phyloP scores from a whole-genome alignment of 2,797 vertebrate genomes.

The Megaceryle alcyon region DNA sequence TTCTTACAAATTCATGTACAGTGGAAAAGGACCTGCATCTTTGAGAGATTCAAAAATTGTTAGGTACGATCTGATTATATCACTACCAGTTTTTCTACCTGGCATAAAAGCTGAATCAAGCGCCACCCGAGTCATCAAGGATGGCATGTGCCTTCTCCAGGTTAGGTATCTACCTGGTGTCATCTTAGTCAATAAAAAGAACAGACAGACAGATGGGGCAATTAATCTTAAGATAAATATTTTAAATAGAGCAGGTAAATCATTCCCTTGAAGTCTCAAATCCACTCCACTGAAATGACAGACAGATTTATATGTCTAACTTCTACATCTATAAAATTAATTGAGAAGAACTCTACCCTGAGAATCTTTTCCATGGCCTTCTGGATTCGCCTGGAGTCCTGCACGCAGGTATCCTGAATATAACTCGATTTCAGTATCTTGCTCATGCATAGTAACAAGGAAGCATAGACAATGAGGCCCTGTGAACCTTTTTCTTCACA shows the following conservation, averaged over 20 bases:
- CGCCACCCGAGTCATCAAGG: neutral
- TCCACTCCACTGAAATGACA: neutral
- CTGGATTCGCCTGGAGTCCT: neutral
- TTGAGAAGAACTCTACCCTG: neutral
- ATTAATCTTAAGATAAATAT: neutral
- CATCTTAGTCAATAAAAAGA: neutral
- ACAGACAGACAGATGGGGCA: neutral
- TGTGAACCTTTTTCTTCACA: neutral
- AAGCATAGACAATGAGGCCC: neutral
- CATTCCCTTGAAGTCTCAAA: neutral
- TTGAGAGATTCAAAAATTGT: neutral
- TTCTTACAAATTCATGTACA: neutral
- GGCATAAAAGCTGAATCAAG: neutral
- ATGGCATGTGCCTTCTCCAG: neutral
- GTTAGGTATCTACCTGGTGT: neutral
- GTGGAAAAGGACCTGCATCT: neutral
- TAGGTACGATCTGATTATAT: neutral
- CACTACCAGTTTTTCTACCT: neutral
- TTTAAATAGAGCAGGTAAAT: neutral
- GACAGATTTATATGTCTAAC: neutral
- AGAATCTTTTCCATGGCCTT: neutral
- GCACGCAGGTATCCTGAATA: rapidly evolving
- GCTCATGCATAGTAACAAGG: neutral
- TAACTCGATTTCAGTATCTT: neutral
- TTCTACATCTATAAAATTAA: neutral